A percentile compares a stretch with the other conserved stretches of the same genome.
These are phyloP conservation scores for Fringilla coelebs DNA, from an alignment of 2,797 vertebrate species.

Conservation along the genomic window DNA sequence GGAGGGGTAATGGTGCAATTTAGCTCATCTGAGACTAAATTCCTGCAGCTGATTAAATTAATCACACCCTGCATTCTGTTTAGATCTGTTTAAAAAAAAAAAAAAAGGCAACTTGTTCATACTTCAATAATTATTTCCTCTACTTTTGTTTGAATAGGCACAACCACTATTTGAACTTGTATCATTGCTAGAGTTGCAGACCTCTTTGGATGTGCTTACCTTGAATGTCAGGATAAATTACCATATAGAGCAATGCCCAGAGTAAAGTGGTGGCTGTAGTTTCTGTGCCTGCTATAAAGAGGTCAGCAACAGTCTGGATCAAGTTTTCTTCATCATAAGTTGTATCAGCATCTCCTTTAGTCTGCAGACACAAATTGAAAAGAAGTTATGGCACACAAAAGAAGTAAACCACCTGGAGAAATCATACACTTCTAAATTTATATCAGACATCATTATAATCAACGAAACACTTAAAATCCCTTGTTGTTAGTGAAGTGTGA, in stretches of 20 bases:
- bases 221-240: slow-evolving; percentile 39
- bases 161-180: not conserved
- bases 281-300: slow-evolving; percentile 54
- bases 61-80: not conserved
- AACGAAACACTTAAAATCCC: not conserved
- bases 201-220: not conserved
- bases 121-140: not conserved
- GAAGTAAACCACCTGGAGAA: not conserved
- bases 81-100: not conserved
- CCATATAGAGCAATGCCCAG: slow-evolving; percentile 47
- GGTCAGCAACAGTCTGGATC: slow-evolving; percentile 5
- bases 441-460: not conserved
- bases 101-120: not conserved
- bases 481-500: not conserved
- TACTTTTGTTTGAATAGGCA: not conserved
- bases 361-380: not conserved
- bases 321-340: slow-evolving; percentile 53
- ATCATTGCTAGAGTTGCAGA: not conserved
- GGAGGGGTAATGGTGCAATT: not conserved
- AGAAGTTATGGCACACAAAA: not conserved
- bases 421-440: not conserved
- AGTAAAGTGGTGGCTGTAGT: not conserved
- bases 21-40: not conserved
- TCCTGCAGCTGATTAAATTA: not conserved
- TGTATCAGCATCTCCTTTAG: not conserved